Evolutionary conservation across 2,888 invertebrate species (phyloP).

Genomic region (Encarsia formosa): DNA sequence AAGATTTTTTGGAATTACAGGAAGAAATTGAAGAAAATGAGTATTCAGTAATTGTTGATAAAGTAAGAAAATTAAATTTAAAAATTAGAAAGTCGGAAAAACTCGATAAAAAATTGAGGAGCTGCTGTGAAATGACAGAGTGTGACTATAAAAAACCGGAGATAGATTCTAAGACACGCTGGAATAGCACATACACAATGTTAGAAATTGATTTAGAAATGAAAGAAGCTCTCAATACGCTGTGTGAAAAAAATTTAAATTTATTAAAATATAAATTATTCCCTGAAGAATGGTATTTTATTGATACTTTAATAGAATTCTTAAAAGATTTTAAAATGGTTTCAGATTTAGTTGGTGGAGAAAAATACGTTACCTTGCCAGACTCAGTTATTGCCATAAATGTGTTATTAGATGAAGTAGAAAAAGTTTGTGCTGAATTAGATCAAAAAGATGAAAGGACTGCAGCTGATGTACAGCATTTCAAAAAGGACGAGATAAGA

Average conservation of each 20-base stretch:
- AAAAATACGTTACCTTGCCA: background rate
- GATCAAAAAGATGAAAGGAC: too few species aligned
- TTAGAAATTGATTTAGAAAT: slow-evolving; percentile 2
- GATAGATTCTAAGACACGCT: slow-evolving; percentile 9
- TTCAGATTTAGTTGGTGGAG: background rate
- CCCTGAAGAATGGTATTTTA: background rate
- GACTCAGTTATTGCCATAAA: too few species aligned
- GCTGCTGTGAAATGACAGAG: background rate
- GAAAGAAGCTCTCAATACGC: slow-evolving; percentile 5
- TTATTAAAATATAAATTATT: background rate
- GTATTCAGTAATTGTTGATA: background rate
- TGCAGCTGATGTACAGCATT: too few species aligned
- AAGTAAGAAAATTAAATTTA: background rate
- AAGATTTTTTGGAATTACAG: too few species aligned
- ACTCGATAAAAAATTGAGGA: background rate
- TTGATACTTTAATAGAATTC: background rate
- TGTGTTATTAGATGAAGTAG: too few species aligned
- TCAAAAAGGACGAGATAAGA: too few species aligned
- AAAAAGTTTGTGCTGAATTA: too few species aligned
- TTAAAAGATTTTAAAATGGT: background rate
- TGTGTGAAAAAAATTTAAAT: slow-evolving; percentile 4
- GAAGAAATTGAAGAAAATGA: too few species aligned
- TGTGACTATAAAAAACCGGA: background rate
- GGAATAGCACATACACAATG: slow-evolving; percentile 12
- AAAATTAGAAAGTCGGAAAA: background rate